Base-by-base conservation (phyloP, 2,797 vertebrate genomes). In the Yasuhikotakia modesta region DNA sequence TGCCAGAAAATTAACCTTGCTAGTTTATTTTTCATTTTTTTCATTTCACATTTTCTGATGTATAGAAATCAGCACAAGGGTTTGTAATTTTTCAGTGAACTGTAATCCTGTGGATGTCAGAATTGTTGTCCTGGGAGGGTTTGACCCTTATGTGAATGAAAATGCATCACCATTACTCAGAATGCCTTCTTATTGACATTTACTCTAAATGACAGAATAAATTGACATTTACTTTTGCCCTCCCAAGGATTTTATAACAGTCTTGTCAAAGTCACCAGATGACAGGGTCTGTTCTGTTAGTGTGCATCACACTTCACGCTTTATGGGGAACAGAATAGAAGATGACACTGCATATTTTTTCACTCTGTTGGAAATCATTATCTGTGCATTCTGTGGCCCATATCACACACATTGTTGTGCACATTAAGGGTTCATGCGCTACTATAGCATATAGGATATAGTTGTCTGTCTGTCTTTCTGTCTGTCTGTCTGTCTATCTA, bases 101-200 rank as follows among this genome's bases (percentile, higher is more conserved):
- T 35, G 27, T 32, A 1, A 7, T 21, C 12, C n/a, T 66, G 63
- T 12, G n/a, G n/a, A 48, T 32, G 43, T 30, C 16, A 39, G 17
- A 55, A 11, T 48, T 48, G 13, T 11, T 67, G 65, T 77, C 13
- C 22, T 24, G 10, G 19, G 55, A 39, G 43, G 64, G 0, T 52
- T 24, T 39, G 64, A 68, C 43, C 39, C n/a, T 10, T n/a, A 57
- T 57, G 19, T 17, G 30, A 32, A 30, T 61, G 27, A 32, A 32
- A 61, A 61, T 61, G 30, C 24, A 61, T 61, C 14, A 43, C 8
- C 11, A 43, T 58, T 46, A 63, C n/a, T 52, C 64, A 77, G 4
- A 69, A 60, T 69, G 27, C 43, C 19, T 10, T 77, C n/a, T 61
- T 77, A 70, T 52, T 52, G 55, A 70, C 75, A 77, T 70, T 77